Evolutionary conservation across 2,888 invertebrate species (phyloP), one percentile per base, ranked within the genome.

Genomic region (Mongoloraphidia duomilia): DNA sequence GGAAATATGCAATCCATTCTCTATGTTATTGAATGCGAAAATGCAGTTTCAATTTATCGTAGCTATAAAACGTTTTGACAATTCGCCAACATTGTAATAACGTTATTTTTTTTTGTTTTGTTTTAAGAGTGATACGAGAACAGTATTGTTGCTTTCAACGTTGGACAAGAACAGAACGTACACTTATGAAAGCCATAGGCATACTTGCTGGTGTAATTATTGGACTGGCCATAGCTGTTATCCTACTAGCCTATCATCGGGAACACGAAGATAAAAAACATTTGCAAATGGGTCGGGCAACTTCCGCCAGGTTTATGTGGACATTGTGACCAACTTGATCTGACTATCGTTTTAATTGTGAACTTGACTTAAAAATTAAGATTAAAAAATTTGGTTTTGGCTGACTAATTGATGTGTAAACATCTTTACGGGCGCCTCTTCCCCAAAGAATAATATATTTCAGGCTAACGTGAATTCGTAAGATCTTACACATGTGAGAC

Each of bases 131-230:
- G 1, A 60, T 65, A 37, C 56, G 60, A 37, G 69, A 70, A 53
- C 69, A 69, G 52, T 70, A 70, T 50, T 70, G 69, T 50, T 69
- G 66, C 48, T 66, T 60, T 51, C 56, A 64, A 33, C 62, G 59
- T 56, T 63, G 68, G 60, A 61, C 67, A 34, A 62, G 59, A 36
- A 61, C 65, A 49, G 68, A 69, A 57, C 59, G 61, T 49, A 58
- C 56, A 42, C 55, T 68, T 4, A 56, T 64, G 39, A 55, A 59
- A 8, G 54, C 59, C n/a, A 63, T 68, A n/a, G 62, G 58, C n/a
- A 55, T 68, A 47, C 56, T 70, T 50, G 59, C 54, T 5, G 54
- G 63, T 34, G 58, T 67, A 12, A 65, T 69, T 42, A 48, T 68
- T 26, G 61, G 62, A 47, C 56, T 68, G 48, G 52, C 63, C 8